Base-by-base conservation (phyloP, 2,888 invertebrate genomes). In the Temnothorax unifasciatus region DNA sequence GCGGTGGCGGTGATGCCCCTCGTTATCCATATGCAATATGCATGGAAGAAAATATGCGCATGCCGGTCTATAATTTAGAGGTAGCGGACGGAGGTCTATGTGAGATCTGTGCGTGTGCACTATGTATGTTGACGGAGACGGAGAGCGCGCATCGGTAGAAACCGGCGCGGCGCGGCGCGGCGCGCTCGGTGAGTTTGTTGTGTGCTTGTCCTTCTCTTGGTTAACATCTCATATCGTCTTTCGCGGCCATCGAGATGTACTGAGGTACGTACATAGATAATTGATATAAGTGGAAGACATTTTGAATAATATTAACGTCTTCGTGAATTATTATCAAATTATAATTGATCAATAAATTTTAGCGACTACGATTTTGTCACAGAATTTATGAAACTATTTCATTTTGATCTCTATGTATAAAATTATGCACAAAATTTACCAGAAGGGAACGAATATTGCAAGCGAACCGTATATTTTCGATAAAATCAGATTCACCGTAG, bases 11-110 rank as follows among this genome's bases (percentile, higher is more conserved):
- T 21, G 34, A n/a, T 25, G 34, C 61, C 38, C 71, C 79, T 81
- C 71, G 79, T 81, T 81, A 81, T 81, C 79, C 59, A 41, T 71
- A 69, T 69, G 79, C 47, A 69, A 81, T 81, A 81, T 81, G 71
- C 71, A 71, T 59, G 71, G 38, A 71, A 81, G 79, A 71, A 81
- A 81, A 81, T 69, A 69, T 44, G 41, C 25, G 13, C 34, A 38
- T 59, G 59, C 41, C 59, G 38, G 71, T 81, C 79, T 71, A 71
- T 81, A 81, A 81, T 81, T 81, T 81, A 59, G 21, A 15, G 41
- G 25, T 41, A 52, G 15, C 41, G 47, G 73, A 52, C 54, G 73
- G 11, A 38, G 18, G 29, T 76, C 63, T 59, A 8, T 54, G 77
- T 2, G 77, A 44, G 76, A 25, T 47, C 15, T 34, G 47, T 21